Percentiles rank a stretch among this genome's conserved stretches.
Evolutionary conservation across 2,797 vertebrate species (phyloP).

Genomic region (Phataginus tetradactyla): DNA sequence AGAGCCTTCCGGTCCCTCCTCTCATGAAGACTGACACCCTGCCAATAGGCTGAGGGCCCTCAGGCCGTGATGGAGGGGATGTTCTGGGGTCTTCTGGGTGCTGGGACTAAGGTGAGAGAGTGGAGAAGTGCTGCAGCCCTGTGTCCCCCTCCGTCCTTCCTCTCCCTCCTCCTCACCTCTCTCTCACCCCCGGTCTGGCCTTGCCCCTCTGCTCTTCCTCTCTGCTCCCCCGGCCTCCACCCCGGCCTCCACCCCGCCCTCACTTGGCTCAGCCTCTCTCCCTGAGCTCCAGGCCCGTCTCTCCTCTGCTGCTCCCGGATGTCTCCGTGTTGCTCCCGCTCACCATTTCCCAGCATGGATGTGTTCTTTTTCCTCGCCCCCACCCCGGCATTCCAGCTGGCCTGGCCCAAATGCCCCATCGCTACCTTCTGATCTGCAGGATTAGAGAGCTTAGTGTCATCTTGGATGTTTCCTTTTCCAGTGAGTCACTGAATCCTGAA

Average conservation of each 20-base stretch:
- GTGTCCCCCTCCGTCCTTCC: neutral
- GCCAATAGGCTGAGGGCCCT: neutral
- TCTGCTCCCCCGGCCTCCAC: neutral
- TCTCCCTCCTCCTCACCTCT: neutral
- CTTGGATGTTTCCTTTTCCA: neutral
- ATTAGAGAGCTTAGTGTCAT: neutral
- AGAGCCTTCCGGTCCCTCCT: neutral
- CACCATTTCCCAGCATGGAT: neutral
- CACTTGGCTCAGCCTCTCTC: neutral
- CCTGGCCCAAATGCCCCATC: neutral
- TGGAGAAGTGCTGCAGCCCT: neutral
- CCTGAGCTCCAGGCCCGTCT: neutral
- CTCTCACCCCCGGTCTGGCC: neutral
- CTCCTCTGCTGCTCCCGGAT: neutral
- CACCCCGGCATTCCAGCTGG: neutral
- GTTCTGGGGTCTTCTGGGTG: too few species aligned
- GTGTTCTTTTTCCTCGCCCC: neutral
- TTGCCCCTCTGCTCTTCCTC: neutral
- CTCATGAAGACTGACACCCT: neutral
- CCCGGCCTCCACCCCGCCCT: neutral
- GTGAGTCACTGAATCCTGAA: neutral
- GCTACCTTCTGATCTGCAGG: neutral
- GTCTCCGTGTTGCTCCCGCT: neutral
- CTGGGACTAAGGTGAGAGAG: neutral
- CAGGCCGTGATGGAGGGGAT: neutral